These are phyloP conservation scores for Harlomillsia oculata DNA, from an alignment of 1,140 invertebrate genomes.

Conservation along the genomic window DNA sequence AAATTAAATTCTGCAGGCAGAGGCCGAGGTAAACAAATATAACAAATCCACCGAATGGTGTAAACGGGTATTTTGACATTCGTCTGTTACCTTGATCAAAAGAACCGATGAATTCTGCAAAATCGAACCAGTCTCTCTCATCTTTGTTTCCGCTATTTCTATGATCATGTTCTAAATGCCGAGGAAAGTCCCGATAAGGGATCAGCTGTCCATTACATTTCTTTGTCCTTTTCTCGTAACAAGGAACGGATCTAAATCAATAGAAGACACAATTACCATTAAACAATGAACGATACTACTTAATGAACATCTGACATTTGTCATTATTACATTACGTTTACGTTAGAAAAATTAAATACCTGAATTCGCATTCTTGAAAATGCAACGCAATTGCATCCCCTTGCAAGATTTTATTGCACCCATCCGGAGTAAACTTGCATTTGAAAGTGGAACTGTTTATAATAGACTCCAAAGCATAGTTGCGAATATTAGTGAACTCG, in stretches of 20 bases:
- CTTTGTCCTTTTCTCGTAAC: neutral
- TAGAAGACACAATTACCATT: neutral
- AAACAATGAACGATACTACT: neutral
- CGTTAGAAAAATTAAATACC: neutral
- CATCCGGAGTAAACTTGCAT: constrained; percentile 12
- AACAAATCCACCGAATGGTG: no score
- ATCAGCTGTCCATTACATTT: neutral
- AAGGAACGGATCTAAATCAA: neutral
- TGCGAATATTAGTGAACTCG: constrained; percentile 2
- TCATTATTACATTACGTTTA: neutral
- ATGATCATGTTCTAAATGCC: neutral
- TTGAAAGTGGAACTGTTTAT: constrained; percentile 18
- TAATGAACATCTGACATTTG: neutral
- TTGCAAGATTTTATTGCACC: constrained; percentile 5
- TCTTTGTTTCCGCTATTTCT: neutral
- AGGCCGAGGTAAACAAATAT: no score
- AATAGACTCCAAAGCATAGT: constrained; percentile 26
- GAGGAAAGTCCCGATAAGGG: neutral
- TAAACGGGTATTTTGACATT: no score
- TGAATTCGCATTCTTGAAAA: constrained; percentile 3
- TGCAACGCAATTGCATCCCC: constrained; percentile 9
- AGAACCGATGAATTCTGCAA: neutral
- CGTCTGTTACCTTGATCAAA: neutral
- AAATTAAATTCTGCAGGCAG: neutral
- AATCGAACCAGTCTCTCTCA: neutral